These are phyloP conservation scores for Gallinago solitaria DNA, from an alignment of 2,797 vertebrate genomes.

Conservation along the genomic window DNA sequence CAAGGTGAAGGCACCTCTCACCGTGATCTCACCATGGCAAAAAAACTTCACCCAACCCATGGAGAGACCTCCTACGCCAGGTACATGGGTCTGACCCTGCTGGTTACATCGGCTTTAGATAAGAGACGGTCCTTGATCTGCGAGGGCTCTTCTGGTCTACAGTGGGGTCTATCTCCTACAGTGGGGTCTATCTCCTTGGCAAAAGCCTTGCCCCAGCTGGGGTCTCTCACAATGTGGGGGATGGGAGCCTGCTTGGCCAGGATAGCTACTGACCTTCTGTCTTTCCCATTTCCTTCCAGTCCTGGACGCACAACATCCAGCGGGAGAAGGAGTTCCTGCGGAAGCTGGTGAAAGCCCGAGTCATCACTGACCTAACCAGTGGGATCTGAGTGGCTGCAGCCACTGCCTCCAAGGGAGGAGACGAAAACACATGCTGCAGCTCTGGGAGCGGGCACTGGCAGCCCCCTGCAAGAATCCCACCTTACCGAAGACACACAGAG, in stretches of 20 bases:
- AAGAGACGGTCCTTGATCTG: neutral
- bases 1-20: neutral
- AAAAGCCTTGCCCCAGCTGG: neutral
- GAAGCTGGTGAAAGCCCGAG: conserved; percentile 91
- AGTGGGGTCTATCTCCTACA: neutral
- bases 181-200: neutral
- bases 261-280: neutral
- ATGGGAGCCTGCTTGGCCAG: neutral
- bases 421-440: neutral
- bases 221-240: neutral
- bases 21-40: neutral
- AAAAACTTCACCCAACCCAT: neutral
- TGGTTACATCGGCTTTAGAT: neutral
- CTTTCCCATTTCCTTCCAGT: conserved; percentile 77
- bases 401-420: conserved; percentile 22
- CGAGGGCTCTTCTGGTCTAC: neutral
- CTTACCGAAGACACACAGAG: conserved; percentile 43
- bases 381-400: conserved; percentile 86
- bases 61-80: neutral
- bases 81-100: fast-evolving
- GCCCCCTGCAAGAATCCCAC: conserved; percentile 31
- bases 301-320: conserved; percentile 96
- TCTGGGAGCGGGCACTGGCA: conserved; percentile 50
- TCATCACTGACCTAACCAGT: conserved; percentile 91
- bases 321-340: conserved; percentile 94